Evolutionary conservation across 2,113 vertebrate genomes (phyloP), one percentile per base, ranked within the genome.

Genomic region (Malaclemys terrapin): DNA sequence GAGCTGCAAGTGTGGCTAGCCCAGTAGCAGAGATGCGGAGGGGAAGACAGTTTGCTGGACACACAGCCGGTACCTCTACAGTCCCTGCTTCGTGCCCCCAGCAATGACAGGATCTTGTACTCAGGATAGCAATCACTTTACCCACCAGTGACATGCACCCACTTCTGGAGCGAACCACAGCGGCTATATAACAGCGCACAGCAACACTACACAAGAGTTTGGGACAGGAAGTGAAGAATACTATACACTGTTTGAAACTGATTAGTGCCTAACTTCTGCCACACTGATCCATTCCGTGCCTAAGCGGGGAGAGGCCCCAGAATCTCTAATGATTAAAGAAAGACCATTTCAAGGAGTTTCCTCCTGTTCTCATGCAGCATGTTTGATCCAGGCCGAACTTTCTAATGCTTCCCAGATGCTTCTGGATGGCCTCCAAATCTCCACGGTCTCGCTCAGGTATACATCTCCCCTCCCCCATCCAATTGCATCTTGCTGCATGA

Each of bases 201-300:
- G 62, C 31, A n/a, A 69, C 31, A 10, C 14, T 69, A 69, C 31
- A 35, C 16, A 1, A 69, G 62, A n/a, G 7, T 69, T 69, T 69
- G 62, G 31, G 62, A 69, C 16, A 17, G 8, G 17, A 69, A 69
- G 8, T 16, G 31, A 31, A n/a, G 35, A 69, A 69, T 69, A 69
- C 35, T 69, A 69, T n/a, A n/a, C 16, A 19, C 16, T 19, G 17
- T 13, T 69, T 69, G 35, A n/a, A 69, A 69, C 16, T 19, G 8
- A n/a, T 35, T 19, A n/a, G 16, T n/a, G 35, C 62, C 35, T 69
- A n/a, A 35, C 35, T 69, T n/a, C 62, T 69, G 62, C 62, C 6
- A 35, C 62, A 69, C 35, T 1, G 9, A n/a, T 69, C 54, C 3
- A 6, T 2, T 47, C 1, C 0, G 2, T 29, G 22, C 35, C 81